phyloP scores from a whole-genome alignment of 2,888 invertebrate genomes.

The Nephrocerus scutellatus region DNA sequence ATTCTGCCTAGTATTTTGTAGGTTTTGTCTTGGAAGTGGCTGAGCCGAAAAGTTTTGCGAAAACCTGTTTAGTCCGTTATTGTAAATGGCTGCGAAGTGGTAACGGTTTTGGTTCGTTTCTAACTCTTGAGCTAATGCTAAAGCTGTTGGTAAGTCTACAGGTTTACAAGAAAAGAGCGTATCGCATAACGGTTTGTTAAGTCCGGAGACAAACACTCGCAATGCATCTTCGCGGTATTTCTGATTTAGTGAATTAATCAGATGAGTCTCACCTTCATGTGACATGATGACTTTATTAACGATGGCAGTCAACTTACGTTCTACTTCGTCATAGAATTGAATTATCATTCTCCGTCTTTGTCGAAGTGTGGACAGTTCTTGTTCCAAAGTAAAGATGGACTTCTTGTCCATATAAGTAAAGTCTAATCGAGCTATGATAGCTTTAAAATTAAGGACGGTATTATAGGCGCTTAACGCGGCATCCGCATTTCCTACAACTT shows the following conservation, averaged over 20 bases:
- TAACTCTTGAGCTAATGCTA: conserved; percentile 6
- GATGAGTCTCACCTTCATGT: neutral
- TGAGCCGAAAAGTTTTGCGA: too few species aligned
- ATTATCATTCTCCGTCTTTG: too few species aligned
- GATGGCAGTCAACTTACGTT: conserved; percentile 5
- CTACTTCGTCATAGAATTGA: too few species aligned
- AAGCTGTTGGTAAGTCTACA: conserved; percentile 1
- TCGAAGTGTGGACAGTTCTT: too few species aligned
- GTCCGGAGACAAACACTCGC: conserved; percentile 9
- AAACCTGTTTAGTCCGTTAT: conserved; percentile 1
- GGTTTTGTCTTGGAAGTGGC: neutral
- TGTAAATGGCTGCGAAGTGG: neutral
- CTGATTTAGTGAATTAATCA: conserved; percentile 5
- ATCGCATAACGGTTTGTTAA: conserved; percentile 6
- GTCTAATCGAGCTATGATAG: too few species aligned
- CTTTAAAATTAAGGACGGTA: neutral
- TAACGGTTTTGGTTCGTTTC: neutral
- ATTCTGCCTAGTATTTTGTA: neutral
- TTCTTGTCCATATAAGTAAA: too few species aligned
- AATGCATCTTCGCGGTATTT: conserved; percentile 11
- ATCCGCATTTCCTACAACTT: too few species aligned
- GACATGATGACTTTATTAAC: conserved; percentile 10
- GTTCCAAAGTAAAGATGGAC: too few species aligned
- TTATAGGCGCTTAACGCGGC: neutral
- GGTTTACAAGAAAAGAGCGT: conserved; percentile 5